phyloP scores from a whole-genome alignment of 2,888 invertebrate genomes.

The Ichneumoninae sp. region DNA sequence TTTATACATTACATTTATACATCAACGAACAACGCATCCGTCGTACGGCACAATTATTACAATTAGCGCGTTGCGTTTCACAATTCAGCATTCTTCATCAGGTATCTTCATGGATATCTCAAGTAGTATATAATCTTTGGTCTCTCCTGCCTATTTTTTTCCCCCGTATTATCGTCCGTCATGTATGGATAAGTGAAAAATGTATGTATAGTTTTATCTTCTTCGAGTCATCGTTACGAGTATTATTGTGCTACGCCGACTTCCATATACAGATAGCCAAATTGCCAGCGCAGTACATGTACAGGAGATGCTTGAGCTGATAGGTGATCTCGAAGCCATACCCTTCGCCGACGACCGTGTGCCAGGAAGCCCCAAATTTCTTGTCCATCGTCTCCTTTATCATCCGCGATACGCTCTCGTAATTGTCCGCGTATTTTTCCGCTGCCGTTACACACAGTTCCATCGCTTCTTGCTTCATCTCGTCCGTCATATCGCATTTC shows the following conservation, averaged over 20 bases:
- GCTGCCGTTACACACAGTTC: constrained; percentile 88
- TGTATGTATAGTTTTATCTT: background rate
- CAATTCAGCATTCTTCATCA: constrained; percentile 20
- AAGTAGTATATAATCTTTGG: constrained; percentile 24
- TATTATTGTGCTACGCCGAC: constrained; percentile 82
- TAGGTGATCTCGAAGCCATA: constrained; percentile 89
- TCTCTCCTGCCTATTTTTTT: constrained; percentile 15
- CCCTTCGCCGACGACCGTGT: constrained; percentile 89
- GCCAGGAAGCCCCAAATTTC: constrained; percentile 89
- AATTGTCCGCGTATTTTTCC: constrained; percentile 88
- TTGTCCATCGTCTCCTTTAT: constrained; percentile 90
- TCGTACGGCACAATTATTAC: background rate
- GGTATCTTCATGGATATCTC: constrained; percentile 31
- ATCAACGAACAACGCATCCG: constrained; percentile 19
- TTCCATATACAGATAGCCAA: constrained; percentile 88
- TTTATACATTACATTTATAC: constrained; percentile 48
- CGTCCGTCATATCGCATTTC: constrained; percentile 88
- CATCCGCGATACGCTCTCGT: constrained; percentile 88
- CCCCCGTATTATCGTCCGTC: background rate
- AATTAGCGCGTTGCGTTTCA: background rate
- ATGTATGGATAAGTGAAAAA: background rate
- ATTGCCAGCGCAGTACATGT: constrained; percentile 88
- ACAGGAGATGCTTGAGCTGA: constrained; percentile 86
- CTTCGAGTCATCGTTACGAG: background rate
- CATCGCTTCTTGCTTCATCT: constrained; percentile 88